Evolutionary conservation across 2,113 vertebrate species (phyloP).

Genomic region (Lepisosteus oculatus): DNA sequence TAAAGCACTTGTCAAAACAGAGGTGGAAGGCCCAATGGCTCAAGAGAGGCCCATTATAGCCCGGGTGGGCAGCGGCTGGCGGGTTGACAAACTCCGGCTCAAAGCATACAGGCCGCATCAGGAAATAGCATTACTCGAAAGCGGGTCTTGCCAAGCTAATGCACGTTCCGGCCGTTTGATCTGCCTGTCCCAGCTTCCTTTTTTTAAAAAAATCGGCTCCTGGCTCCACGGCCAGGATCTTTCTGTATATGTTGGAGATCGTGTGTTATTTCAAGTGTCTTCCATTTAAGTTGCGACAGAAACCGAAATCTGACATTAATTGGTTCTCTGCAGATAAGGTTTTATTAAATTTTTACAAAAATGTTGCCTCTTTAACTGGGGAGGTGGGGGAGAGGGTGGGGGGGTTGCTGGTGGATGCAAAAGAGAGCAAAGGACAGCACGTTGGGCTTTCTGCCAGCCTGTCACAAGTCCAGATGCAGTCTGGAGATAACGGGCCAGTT

Average conservation of each 20-base stretch:
- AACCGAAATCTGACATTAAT: constrained; percentile 40
- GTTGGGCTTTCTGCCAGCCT: constrained; percentile 17
- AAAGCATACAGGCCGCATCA: constrained; percentile 40
- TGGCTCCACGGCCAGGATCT: not conserved
- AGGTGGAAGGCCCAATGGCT: constrained; percentile 31
- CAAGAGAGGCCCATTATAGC: constrained; percentile 6
- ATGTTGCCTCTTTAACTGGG: constrained; percentile 16
- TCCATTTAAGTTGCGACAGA: constrained; percentile 35
- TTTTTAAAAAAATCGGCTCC: not conserved
- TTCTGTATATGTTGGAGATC: constrained; percentile 16
- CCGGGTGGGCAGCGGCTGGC: constrained; percentile 34
- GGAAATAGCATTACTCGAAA: constrained; percentile 19
- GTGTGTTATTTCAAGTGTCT: constrained; percentile 45
- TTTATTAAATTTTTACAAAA: constrained; percentile 39
- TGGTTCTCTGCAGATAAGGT: constrained; percentile 41
- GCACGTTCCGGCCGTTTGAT: no score
- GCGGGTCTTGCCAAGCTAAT: not conserved
- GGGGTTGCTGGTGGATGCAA: constrained; percentile 10
- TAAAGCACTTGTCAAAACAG: constrained; percentile 67
- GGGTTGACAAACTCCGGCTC: constrained; percentile 42
- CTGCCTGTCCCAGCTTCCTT: not conserved
- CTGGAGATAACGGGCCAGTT: constrained; percentile 18
- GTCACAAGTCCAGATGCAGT: constrained; percentile 32
- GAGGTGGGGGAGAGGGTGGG: constrained; percentile 3
- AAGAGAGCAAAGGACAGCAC: constrained; percentile 17